Evolutionary conservation across 2,113 vertebrate species (phyloP).

Genomic region (Hyla sarda): DNA sequence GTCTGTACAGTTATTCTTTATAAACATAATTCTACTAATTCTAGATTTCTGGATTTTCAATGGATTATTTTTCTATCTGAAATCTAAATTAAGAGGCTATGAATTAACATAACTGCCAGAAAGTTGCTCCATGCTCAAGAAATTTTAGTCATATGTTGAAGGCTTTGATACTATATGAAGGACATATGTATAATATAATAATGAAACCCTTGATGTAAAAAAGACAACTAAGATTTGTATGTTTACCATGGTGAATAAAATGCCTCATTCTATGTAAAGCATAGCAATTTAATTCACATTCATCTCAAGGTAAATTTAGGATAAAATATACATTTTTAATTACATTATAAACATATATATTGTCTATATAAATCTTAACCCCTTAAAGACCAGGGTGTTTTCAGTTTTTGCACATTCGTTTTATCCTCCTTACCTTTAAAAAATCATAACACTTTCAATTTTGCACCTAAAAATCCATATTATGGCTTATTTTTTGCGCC

Average conservation of each 20-base stretch:
- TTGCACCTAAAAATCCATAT: no score
- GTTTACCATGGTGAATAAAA: not conserved
- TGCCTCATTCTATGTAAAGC: not conserved
- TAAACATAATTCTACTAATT: not conserved
- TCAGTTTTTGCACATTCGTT: no score
- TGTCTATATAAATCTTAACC: no score
- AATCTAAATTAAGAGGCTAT: not conserved
- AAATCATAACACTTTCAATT: no score
- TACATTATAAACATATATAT: no score
- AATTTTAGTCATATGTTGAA: not conserved
- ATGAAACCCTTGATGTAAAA: not conserved
- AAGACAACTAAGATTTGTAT: not conserved
- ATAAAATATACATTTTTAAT: no score
- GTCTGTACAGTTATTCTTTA: not conserved
- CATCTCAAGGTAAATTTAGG: no score
- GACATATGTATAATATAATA: not conserved
- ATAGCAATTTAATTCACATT: no score
- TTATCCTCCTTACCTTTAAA: no score
- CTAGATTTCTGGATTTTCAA: not conserved
- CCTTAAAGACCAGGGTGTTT: no score
- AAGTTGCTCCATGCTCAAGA: not conserved
- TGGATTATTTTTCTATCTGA: not conserved
- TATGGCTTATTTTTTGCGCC: no score
- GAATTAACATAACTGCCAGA: not conserved
- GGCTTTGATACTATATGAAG: not conserved